Evolutionary conservation across 1,140 invertebrate genomes (phyloP).

Genomic region (Euwallacea similis): DNA sequence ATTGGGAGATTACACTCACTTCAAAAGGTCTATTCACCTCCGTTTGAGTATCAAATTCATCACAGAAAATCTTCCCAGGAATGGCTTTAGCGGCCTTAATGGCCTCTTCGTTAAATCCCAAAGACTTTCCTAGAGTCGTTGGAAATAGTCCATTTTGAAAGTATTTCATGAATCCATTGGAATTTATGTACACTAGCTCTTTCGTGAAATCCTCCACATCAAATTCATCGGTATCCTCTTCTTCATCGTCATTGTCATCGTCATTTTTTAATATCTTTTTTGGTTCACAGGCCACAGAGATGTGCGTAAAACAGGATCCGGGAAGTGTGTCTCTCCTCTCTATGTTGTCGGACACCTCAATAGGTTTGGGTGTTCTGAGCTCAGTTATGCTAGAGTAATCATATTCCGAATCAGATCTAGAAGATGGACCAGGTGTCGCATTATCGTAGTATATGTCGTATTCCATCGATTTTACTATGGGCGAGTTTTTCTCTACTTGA

Average conservation of each 20-base stretch:
- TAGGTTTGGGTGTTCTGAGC: conserved; percentile 41
- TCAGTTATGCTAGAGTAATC: conserved; percentile 40
- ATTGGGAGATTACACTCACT: conserved; percentile 13
- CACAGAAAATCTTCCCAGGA: conserved; percentile 45
- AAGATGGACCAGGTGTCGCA: conserved; percentile 26
- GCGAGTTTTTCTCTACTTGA: conserved; percentile 34
- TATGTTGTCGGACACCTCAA: conserved; percentile 18
- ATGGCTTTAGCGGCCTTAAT: conserved; percentile 40
- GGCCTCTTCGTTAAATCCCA: conserved; percentile 39
- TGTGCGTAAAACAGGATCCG: conserved; percentile 36
- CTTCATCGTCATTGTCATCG: neutral
- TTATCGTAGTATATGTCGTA: conserved; percentile 30
- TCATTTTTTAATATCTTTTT: conserved; percentile 9
- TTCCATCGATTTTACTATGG: conserved; percentile 20
- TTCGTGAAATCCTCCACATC: conserved; percentile 37
- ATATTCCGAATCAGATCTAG: conserved; percentile 36
- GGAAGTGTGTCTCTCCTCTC: conserved; percentile 40
- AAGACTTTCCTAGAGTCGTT: conserved; percentile 39
- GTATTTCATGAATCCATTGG: conserved; percentile 45
- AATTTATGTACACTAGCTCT: conserved; percentile 42
- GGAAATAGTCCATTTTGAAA: conserved; percentile 45
- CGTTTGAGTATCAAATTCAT: conserved; percentile 40
- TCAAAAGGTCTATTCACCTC: conserved; percentile 33
- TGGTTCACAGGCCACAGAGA: conserved; percentile 11
- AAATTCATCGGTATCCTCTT: conserved; percentile 13